A percentile compares a stretch with the other conserved stretches of the same genome.
Conservation (phyloP, 64 coral and sea anemone genomes). For the Porites lutea region DNA sequence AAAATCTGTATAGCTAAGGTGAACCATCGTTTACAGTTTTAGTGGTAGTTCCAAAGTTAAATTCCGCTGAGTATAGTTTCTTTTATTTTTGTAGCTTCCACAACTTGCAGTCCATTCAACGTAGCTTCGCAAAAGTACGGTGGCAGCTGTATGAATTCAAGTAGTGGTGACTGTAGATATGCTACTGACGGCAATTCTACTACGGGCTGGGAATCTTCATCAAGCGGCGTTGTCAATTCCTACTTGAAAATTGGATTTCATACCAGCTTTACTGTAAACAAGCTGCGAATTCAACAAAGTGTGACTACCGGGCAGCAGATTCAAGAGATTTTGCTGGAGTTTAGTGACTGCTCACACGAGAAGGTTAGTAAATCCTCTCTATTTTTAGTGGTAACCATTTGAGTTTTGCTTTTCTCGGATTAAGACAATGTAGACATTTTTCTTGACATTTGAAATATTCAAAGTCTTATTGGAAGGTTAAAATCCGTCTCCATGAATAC, state of each 20-base stretch:
- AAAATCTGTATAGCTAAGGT: not conserved
- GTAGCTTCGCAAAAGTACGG: conserved; percentile 26
- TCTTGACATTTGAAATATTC: no score
- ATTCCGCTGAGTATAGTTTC: no score
- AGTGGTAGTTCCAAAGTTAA: no score
- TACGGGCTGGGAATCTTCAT: conserved; percentile 25
- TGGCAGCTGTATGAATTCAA: conserved; percentile 12
- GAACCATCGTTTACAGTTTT: not conserved
- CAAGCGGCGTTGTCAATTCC: not conserved
- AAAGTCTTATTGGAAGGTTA: no score
- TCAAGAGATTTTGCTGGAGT: conserved; percentile 54
- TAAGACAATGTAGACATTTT: no score
- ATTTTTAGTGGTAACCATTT: no score
- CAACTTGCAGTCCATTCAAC: conserved; percentile 40
- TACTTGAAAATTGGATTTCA: conserved; percentile 55
- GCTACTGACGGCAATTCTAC: conserved; percentile 8
- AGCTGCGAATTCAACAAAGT: conserved; percentile 49
- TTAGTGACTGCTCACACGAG: conserved; percentile 58
- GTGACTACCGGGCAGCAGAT: conserved; percentile 2
- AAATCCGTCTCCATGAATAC: no score
- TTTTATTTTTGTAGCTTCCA: not conserved
- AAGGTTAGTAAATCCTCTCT: not conserved
- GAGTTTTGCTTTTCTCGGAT: no score
- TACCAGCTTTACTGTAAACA: conserved; percentile 27
- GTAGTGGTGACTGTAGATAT: conserved; percentile 8